Percentiles rank a stretch among this genome's conserved stretches.
Evolutionary conservation across 1,140 invertebrate genomes (phyloP).

Genomic region (Aphaenogaster floridana): DNA sequence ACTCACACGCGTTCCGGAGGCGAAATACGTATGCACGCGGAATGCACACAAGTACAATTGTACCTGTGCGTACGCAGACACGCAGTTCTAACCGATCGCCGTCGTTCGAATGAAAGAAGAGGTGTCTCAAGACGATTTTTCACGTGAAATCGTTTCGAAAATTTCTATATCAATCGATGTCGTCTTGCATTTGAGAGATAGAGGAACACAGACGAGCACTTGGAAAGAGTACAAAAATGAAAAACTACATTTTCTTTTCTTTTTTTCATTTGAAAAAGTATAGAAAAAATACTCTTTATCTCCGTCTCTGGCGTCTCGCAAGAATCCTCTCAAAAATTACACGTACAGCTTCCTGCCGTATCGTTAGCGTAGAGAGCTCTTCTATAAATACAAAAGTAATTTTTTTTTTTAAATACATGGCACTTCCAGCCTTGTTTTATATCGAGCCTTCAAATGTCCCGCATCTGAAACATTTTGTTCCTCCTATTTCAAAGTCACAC

Average conservation of each 20-base stretch:
- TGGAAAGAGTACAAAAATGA: slow-evolving; percentile 46
- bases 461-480: slow-evolving; percentile 54
- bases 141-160: neutral
- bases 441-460: slow-evolving; percentile 52
- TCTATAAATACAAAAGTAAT: slow-evolving; percentile 47
- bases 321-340: slow-evolving; percentile 50
- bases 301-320: slow-evolving; percentile 4
- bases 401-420: slow-evolving; percentile 1
- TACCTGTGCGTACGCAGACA: slow-evolving; percentile 70
- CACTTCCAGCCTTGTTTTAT: slow-evolving; percentile 14
- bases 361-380: slow-evolving; percentile 15
- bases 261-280: slow-evolving; percentile 17
- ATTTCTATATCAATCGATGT: slow-evolving; percentile 25
- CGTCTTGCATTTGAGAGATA: slow-evolving; percentile 20
- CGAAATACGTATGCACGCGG: slow-evolving; percentile 71
- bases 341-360: neutral
- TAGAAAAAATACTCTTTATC: slow-evolving; percentile 45
- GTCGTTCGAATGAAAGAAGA: slow-evolving; percentile 22
- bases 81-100: slow-evolving; percentile 71
- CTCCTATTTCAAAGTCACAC: slow-evolving; percentile 16
- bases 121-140: neutral
- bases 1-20: slow-evolving; percentile 78
- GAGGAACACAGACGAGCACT: slow-evolving; percentile 34
- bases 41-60: slow-evolving; percentile 68
- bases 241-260: slow-evolving; percentile 12